Evolutionary conservation across 2,797 vertebrate species (phyloP).

Genomic region (Coracias cyanogaster): DNA sequence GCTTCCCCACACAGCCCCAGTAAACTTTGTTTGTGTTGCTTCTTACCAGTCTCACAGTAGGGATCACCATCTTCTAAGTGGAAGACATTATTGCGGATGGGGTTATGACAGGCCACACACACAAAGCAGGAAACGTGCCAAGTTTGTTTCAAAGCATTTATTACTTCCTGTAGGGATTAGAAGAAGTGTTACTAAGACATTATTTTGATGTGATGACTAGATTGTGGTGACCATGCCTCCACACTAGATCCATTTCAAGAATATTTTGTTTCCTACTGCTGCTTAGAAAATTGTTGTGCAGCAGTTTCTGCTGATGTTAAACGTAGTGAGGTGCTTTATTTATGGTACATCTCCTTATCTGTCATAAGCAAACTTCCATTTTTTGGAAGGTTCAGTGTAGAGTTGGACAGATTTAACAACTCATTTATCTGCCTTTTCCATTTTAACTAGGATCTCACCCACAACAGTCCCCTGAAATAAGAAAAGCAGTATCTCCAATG

Average conservation of each 20-base stretch:
- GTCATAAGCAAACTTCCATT: not conserved
- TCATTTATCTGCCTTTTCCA: not conserved
- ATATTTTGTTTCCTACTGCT: not conserved
- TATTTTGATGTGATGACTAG: constrained; percentile 33
- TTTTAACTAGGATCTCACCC: not conserved
- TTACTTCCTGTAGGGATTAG: constrained; percentile 88
- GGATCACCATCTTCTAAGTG: constrained; percentile 97
- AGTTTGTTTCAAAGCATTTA: constrained; percentile 97
- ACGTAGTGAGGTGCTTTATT: constrained; percentile 16
- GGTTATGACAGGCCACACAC: constrained; percentile 92
- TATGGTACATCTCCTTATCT: not conserved
- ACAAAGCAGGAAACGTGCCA: constrained; percentile 97
- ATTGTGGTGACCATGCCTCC: constrained; percentile 1
- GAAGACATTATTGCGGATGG: constrained; percentile 94
- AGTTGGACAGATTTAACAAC: not conserved
- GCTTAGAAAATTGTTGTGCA: not conserved
- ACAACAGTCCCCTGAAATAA: not conserved
- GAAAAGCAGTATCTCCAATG: not conserved
- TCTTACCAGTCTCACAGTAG: constrained; percentile 95
- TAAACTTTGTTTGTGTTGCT: not conserved
- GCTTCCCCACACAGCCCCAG: not conserved
- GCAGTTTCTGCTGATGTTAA: not conserved
- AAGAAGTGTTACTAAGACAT: constrained; percentile 50
- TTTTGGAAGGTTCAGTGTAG: not conserved
- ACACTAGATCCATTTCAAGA: constrained; percentile 3